Base-by-base conservation (phyloP, 1,140 invertebrate species). In the Diprion similis region DNA sequence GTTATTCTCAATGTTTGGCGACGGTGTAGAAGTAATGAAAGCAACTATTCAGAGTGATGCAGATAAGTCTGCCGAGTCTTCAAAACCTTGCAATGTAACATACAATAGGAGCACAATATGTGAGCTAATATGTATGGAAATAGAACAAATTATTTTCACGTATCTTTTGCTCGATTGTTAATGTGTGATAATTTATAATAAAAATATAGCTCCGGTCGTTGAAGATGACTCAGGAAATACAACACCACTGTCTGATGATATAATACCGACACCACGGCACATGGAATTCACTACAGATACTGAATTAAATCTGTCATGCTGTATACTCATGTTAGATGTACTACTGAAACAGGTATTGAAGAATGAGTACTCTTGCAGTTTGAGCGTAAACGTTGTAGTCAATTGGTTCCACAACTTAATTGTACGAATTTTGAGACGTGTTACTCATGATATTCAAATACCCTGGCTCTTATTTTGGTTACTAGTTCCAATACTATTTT, bases 271-370 rank as follows among this genome's bases (percentile, higher is more conserved):
- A 3, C 89, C 88, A n/a, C 86, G 89, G 70, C 90, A 90, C 77
- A 89, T 89, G 19, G 90, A 92, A 82, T 92, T 92, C 76, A 89
- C 90, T 46, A 90, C 90, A 0, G 91, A 93, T 76, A 89, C 90
- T 18, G 93, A 94, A 79, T 89, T 95, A 47, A 95, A 95, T 84
- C 88, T 99, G 9, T 95, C 95, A 6, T 98, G 97, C 81, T 98
- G 96, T 85, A 96, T 99, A 75, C 91, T 99, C 3, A 99, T 99
- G 97, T 88, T 99, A 71, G 98, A 99, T 85, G 94, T 99, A 76
- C 86, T 98, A 51, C 87, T 98, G 6, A 98, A 98, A 89, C 98
- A 99, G 90, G 95, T 96, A 75, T 72, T 8, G 51, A 59, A 59
- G 9, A 13, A 59, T 13, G 6, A 59, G 6, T 17, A 11, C 51